Conservation (phyloP, 2,797 vertebrate species). For the Tangara arthus region DNA sequence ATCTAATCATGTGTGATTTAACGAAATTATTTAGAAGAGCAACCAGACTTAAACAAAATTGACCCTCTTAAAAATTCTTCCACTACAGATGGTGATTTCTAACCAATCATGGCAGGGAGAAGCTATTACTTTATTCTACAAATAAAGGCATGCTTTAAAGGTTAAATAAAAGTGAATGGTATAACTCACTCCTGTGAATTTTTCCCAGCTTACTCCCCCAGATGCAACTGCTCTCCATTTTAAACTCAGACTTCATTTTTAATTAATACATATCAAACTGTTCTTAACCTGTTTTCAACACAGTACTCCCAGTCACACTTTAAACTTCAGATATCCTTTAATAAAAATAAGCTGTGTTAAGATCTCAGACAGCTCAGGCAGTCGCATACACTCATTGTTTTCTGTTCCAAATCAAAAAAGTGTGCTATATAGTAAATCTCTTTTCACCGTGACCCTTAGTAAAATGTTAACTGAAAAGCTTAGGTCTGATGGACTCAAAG, state of each 20-base stretch:
- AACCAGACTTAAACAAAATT: neutral
- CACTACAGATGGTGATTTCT: neutral
- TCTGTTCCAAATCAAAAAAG: conserved; percentile 43
- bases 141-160: neutral
- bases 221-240: neutral
- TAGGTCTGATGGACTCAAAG: neutral
- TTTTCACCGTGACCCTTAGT: neutral
- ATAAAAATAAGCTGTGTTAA: conserved; percentile 60
- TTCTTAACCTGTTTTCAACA: conserved; percentile 48
- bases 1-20: neutral
- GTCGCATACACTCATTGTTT: conserved; percentile 23
- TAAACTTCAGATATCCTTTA: conserved; percentile 53
- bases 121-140: neutral
- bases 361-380: conserved; percentile 19
- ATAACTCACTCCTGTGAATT: conserved; percentile 8
- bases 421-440: conserved; percentile 33
- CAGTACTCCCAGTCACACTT: conserved; percentile 44
- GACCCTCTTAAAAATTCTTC: neutral
- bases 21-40: neutral
- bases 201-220: neutral
- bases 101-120: neutral
- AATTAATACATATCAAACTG: conserved; percentile 52
- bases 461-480: conserved; percentile 20
- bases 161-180: neutral
- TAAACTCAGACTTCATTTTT: conserved; percentile 45